Evolutionary conservation across 2,888 invertebrate species (phyloP).

Genomic region (Ectemnius continuus): DNA sequence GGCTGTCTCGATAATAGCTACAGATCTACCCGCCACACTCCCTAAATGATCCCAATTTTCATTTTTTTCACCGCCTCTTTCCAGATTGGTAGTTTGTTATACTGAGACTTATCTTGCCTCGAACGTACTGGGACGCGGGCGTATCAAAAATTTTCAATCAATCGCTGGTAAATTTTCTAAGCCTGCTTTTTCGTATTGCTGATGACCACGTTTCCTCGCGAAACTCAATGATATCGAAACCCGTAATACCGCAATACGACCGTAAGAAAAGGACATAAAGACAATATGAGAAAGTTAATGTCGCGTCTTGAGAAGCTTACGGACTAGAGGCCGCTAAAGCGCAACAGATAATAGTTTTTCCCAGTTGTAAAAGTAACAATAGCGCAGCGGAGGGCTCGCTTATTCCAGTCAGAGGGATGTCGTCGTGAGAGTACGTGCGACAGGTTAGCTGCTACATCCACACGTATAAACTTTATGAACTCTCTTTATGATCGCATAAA

Average conservation of each 20-base stretch:
- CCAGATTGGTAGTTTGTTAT: no score
- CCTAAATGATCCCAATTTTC: neutral
- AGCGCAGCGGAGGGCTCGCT: slow-evolving; percentile 25
- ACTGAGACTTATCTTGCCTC: no score
- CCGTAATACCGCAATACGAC: no score
- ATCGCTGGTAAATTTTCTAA: no score
- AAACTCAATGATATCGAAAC: no score
- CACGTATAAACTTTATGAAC: slow-evolving; percentile 63
- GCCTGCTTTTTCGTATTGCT: no score
- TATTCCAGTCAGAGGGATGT: slow-evolving; percentile 52
- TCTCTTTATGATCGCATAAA: slow-evolving; percentile 65
- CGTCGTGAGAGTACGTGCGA: slow-evolving; percentile 40
- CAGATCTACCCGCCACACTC: slow-evolving; percentile 6
- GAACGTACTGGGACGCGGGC: no score
- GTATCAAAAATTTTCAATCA: no score
- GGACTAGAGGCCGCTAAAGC: slow-evolving; percentile 17
- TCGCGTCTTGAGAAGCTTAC: slow-evolving; percentile 1
- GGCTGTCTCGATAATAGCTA: slow-evolving; percentile 35
- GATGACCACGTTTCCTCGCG: no score
- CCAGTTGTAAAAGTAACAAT: slow-evolving; percentile 57
- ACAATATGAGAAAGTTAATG: slow-evolving; percentile 15
- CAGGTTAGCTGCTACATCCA: slow-evolving; percentile 55
- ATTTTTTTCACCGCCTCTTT: no score
- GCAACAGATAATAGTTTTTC: slow-evolving; percentile 46
- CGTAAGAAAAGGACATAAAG: neutral